A percentile compares a stretch with the other conserved stretches of the same genome.
Conservation (phyloP, 2,113 vertebrate genomes). For the Murina feae region DNA sequence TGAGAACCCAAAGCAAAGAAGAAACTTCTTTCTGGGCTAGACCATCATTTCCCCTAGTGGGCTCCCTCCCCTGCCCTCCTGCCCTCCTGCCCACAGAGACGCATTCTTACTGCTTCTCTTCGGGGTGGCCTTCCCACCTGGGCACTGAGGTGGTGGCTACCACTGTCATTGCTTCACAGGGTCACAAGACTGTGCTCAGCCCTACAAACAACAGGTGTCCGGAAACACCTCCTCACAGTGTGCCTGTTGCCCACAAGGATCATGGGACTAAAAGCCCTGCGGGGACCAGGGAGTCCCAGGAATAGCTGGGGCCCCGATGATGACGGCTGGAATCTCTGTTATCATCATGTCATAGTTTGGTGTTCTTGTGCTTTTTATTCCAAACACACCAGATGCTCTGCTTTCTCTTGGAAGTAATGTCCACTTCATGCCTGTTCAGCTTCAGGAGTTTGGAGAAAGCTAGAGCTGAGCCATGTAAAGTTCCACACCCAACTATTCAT, state of each 20-base stretch:
- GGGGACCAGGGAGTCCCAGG: fast-evolving
- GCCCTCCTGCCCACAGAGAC: neutral
- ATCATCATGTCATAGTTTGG: fast-evolving
- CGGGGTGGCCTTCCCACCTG: neutral
- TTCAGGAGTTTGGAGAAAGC: neutral
- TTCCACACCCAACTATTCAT: fast-evolving
- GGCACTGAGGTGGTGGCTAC: neutral
- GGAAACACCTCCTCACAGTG: fast-evolving
- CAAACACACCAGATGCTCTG: neutral
- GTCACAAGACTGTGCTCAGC: fast-evolving
- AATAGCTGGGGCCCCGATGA: fast-evolving
- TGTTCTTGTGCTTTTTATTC: no score
- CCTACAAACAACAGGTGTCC: neutral
- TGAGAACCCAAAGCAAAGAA: neutral
- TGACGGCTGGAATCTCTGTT: fast-evolving
- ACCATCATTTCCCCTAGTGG: fast-evolving
- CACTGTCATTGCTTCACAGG: fast-evolving
- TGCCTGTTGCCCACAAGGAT: fast-evolving
- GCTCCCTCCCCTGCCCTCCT: fast-evolving
- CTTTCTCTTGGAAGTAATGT: neutral
- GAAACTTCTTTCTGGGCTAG: neutral
- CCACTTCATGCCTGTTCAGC: fast-evolving
- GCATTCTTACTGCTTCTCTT: fast-evolving
- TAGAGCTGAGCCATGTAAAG: fast-evolving
- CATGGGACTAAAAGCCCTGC: fast-evolving